Base-by-base conservation (phyloP, 30 jellyfish, hydroid and myxozoan species). In the Chrysaora quinquecirrha region DNA sequence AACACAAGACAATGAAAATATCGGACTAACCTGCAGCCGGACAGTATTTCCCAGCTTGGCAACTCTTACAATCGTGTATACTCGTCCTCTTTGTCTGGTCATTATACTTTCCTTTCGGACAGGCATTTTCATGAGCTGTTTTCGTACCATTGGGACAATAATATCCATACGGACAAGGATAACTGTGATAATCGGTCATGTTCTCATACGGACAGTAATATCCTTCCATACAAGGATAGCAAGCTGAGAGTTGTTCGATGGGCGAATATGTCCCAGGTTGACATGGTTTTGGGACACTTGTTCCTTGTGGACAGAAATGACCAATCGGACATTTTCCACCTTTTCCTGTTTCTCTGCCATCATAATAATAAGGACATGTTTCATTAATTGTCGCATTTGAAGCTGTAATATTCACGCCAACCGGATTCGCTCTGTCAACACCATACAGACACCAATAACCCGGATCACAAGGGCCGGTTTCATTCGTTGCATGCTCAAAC, bases 291-390 rank as follows among this genome's bases (percentile, higher is more conserved):
- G 99, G 97, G n/a, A 73, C 34, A 16, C 87, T 95, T 1, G 95
- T 71, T 9, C 97, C 97, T 1, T 34, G 73, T 20, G 95, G 92
- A 61, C 99, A 95, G 71, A 56, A 95, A 70, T 88, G 97, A 1
- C 99, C 99, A 24, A 80, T 66, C 12, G 97, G 99, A 46, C 99
- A 95, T 43, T 66, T 76, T 16, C 99, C 99, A 52, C 99, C 99
- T 1, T 46, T 43, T 21, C 99, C 97, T 0, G 97, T 84, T 73
- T 94, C 99, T 68, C 91, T 76, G 1, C 96, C 99, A 66, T 87
- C 95, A 29, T 75, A 90, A 68, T 87, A 78, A 43, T 60, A 87
- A 1, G 90, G 96, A 38, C 99, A 94, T n/a, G 91, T 71, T n/a
- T 56, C 87, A 78, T 82, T 93, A 34, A 46, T 48, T 19, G 95